phyloP scores from a whole-genome alignment of 2,113 vertebrate genomes.

The Plestiodon gilberti region DNA sequence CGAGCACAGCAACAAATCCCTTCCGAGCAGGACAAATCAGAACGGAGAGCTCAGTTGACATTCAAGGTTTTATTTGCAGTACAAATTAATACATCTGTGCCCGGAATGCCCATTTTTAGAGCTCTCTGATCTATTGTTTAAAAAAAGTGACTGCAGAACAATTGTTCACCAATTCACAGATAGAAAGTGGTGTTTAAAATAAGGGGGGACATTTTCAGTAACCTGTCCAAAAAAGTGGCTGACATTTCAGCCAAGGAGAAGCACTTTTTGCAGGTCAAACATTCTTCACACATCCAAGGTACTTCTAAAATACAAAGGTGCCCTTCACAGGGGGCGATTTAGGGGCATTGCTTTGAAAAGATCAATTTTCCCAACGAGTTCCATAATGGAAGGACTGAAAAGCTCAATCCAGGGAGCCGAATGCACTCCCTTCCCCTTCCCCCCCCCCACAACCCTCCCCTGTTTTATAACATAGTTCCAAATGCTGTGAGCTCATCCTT shows the following conservation, averaged over 20 bases:
- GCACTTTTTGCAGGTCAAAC: constrained; percentile 37
- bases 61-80: constrained; percentile 71
- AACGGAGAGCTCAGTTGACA: constrained; percentile 58
- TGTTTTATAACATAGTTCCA: background rate
- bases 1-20: background rate
- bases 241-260: constrained; percentile 59
- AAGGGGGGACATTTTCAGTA: constrained; percentile 53
- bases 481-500: background rate
- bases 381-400: constrained; percentile 57
- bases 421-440: background rate
- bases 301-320: constrained; percentile 20
- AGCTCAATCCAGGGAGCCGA: background rate
- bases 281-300: constrained; percentile 53
- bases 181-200: constrained; percentile 71
- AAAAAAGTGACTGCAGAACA: constrained; percentile 66
- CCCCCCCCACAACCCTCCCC: background rate
- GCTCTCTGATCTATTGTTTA: constrained; percentile 56
- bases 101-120: constrained; percentile 58
- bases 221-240: constrained; percentile 55
- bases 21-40: constrained; percentile 43
- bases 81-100: constrained; percentile 68
- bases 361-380: constrained; percentile 37
- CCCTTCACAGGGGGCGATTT: constrained; percentile 35
- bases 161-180: constrained; percentile 62
- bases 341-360: constrained; percentile 33